Evolutionary conservation across 2,888 invertebrate species (phyloP).

Genomic region (Anoncus sp.): DNA sequence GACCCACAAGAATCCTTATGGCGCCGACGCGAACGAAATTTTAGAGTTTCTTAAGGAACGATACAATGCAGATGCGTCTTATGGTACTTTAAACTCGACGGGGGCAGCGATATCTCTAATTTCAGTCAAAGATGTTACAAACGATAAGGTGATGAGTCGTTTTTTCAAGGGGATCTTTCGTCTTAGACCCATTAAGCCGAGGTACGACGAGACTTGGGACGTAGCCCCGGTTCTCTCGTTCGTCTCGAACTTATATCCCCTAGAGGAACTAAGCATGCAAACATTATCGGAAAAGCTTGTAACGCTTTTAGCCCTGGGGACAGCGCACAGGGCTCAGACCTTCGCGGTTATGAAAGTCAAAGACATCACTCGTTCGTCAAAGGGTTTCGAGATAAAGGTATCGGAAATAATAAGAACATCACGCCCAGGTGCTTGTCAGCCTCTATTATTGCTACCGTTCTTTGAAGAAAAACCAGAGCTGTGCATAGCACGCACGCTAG

Average conservation of each 20-base stretch:
- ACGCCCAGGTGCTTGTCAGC: constrained; percentile 34
- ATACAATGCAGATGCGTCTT: neutral
- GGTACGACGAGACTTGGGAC: constrained; percentile 28
- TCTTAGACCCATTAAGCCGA: constrained; percentile 21
- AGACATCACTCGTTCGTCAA: constrained; percentile 9
- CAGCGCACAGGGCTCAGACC: constrained; percentile 58
- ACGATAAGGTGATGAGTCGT: neutral
- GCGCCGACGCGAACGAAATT: neutral
- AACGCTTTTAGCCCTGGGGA: constrained; percentile 44
- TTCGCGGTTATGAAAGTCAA: constrained; percentile 44
- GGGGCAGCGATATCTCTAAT: neutral
- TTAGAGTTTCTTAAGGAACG: constrained; percentile 5
- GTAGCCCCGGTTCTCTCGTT: constrained; percentile 22
- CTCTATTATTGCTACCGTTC: constrained; percentile 46
- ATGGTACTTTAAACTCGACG: constrained; percentile 2
- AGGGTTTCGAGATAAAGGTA: constrained; percentile 48
- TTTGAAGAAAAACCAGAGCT: constrained; percentile 57
- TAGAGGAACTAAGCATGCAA: constrained; percentile 9
- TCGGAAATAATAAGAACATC: constrained; percentile 50
- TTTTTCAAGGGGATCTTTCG: constrained; percentile 20
- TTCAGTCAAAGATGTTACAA: constrained; percentile 1
- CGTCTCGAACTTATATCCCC: constrained; percentile 16
- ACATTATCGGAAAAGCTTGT: constrained; percentile 30
- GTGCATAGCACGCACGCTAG: constrained; percentile 57
- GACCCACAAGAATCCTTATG: neutral